Percentiles rank a stretch among this genome's conserved stretches.
phyloP scores from a whole-genome alignment of 2,113 vertebrate genomes.

The Poeciliopsis occidentalis region DNA sequence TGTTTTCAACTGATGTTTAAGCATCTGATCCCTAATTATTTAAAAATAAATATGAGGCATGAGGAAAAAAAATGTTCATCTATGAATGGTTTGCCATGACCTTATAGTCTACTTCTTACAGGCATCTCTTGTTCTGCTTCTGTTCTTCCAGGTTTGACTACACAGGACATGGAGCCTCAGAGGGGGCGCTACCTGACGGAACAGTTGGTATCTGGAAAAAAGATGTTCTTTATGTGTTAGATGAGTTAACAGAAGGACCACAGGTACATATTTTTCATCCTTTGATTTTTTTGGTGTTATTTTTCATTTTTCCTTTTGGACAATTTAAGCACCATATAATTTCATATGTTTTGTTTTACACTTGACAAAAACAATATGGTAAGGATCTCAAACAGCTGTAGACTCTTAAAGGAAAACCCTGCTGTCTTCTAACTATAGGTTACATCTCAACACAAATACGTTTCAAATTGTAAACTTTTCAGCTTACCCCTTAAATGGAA shows the following conservation, averaged over 20 bases:
- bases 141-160: slow-evolving; percentile 91
- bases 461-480: too few species aligned
- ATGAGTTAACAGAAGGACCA: slow-evolving; percentile 90
- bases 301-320: background rate
- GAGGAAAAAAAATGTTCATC: too few species aligned
- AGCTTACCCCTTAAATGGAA: background rate
- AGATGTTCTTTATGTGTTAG: slow-evolving; percentile 91
- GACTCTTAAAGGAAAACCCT: too few species aligned
- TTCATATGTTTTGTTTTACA: background rate
- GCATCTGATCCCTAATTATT: too few species aligned
- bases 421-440: background rate
- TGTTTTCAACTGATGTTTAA: too few species aligned
- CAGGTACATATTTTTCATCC: slow-evolving; percentile 82
- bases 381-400: background rate
- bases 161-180: slow-evolving; percentile 91
- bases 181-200: slow-evolving; percentile 85
- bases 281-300: background rate
- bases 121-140: slow-evolving; percentile 1
- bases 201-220: slow-evolving; percentile 94
- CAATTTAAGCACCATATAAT: background rate
- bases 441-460: too few species aligned
- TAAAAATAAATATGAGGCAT: too few species aligned
- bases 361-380: background rate
- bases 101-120: background rate
- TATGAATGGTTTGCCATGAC: too few species aligned